Conservation (phyloP, 2,797 vertebrate species). For the Leptodactylus fallax region DNA sequence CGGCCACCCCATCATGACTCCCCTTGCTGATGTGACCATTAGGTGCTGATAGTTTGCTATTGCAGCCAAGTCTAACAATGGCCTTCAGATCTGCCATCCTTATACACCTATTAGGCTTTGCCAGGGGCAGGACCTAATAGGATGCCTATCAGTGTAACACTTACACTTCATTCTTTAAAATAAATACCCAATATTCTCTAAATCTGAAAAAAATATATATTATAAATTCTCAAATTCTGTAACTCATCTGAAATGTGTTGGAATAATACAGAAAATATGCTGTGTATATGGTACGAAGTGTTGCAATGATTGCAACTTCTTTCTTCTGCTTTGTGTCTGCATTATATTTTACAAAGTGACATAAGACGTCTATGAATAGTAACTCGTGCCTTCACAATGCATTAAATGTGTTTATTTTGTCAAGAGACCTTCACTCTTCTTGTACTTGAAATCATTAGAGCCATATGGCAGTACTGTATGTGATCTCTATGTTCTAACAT, state of each 20-base stretch:
- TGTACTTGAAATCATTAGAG: conserved; percentile 56
- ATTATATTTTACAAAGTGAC: conserved; percentile 36
- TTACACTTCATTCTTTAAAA: neutral
- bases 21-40: no score
- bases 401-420: conserved; percentile 60
- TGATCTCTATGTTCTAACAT: conserved; percentile 25
- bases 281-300: neutral
- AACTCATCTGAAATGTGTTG: no score
- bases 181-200: neutral
- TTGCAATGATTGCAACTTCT: conserved; percentile 10
- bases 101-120: no score
- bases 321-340: conserved; percentile 16
- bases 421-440: conserved; percentile 48
- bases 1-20: no score
- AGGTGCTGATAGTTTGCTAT: no score
- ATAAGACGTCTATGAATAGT: conserved; percentile 43
- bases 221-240: neutral
- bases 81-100: no score
- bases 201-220: neutral
- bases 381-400: conserved; percentile 31
- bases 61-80: no score
- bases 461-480: conserved; percentile 51
- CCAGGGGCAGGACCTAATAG: no score
- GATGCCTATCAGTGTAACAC: no score
- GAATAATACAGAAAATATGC: no score